A percentile compares a stretch with the other conserved stretches of the same genome.
Evolutionary conservation across 2,113 vertebrate species (phyloP).

Genomic region (Delphinus delphis): DNA sequence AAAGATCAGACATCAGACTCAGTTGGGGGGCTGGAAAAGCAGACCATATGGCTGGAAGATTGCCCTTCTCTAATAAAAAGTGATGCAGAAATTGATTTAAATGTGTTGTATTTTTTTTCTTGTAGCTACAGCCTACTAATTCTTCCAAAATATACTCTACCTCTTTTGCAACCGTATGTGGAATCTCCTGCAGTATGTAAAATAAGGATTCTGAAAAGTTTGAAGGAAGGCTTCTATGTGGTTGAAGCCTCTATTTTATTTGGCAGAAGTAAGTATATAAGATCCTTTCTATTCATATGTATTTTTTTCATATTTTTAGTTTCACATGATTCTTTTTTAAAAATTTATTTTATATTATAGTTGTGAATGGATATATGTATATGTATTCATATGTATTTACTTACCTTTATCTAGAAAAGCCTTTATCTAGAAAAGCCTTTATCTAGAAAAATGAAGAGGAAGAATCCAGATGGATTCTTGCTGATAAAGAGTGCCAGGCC

Average conservation of each 20-base stretch:
- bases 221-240: background rate
- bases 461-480: background rate
- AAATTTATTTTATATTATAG: too few relatives aligned
- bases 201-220: background rate
- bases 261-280: background rate
- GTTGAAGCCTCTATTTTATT: conserved; percentile 9
- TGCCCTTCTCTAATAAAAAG: background rate
- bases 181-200: background rate
- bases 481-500: background rate
- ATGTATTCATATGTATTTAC: background rate
- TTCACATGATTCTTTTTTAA: too few relatives aligned
- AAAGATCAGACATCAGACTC: background rate
- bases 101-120: background rate
- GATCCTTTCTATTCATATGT: background rate
- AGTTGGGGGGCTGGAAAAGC: background rate
- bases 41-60: background rate
- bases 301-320: background rate
- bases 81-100: background rate
- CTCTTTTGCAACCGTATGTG: background rate
- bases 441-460: background rate
- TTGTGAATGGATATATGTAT: too few relatives aligned
- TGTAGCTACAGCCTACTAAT: background rate
- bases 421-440: background rate
- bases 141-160: background rate
- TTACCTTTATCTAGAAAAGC: background rate